phyloP scores from a whole-genome alignment of 2,113 vertebrate genomes.

The Reinhardtius hippoglossoides region DNA sequence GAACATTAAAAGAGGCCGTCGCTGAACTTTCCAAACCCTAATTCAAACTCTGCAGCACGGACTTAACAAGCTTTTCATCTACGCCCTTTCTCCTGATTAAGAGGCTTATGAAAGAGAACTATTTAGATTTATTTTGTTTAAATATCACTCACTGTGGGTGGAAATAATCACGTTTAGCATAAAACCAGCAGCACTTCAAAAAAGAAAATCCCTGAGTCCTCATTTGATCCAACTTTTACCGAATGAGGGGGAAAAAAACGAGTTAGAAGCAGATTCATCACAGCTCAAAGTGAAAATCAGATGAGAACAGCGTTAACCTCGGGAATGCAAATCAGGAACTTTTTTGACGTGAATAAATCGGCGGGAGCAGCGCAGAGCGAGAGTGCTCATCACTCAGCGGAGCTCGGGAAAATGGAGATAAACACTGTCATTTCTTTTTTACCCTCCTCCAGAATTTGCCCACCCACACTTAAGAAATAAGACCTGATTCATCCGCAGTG shows the following conservation, averaged over 20 bases:
- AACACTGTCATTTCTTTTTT: constrained; percentile 33
- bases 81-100: constrained; percentile 16
- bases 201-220: constrained; percentile 32
- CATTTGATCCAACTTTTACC: constrained; percentile 23
- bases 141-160: constrained; percentile 25
- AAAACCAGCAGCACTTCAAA: background rate
- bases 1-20: background rate
- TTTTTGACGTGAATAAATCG: constrained; percentile 47
- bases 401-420: constrained; percentile 40
- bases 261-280: constrained; percentile 46
- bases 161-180: too few relatives aligned
- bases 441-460: background rate
- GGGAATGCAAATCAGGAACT: constrained; percentile 54
- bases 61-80: constrained; percentile 24
- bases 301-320: constrained; percentile 35
- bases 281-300: constrained; percentile 46
- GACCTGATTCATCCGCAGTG: constrained; percentile 24
- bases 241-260: background rate
- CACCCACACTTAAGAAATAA: constrained; percentile 36
- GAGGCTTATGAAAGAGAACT: constrained; percentile 30
- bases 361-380: constrained; percentile 27
- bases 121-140: constrained; percentile 13
- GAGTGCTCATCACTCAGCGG: constrained; percentile 34
- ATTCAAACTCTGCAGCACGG: background rate
- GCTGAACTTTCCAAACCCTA: too few relatives aligned